phyloP scores from a whole-genome alignment of 2,113 vertebrate species.

The Zonotrichia leucophrys region DNA sequence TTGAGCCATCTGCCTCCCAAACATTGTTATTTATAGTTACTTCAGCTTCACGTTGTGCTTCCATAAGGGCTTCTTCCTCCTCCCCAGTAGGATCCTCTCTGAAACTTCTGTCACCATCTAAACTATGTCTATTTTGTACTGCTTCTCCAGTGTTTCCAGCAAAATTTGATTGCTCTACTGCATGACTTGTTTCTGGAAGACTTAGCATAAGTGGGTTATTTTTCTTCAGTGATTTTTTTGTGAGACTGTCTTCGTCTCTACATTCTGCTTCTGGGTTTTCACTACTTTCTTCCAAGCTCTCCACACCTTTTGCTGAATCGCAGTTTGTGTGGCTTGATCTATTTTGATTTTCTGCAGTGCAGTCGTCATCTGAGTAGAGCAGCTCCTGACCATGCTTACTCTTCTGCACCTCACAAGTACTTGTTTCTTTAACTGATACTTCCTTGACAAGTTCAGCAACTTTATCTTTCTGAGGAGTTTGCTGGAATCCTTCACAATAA shows the following conservation, averaged over 20 bases:
- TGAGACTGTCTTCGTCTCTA: background rate
- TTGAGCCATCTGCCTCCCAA: slow-evolving; percentile 69
- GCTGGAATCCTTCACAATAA: slow-evolving; percentile 16
- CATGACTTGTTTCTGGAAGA: slow-evolving; percentile 46
- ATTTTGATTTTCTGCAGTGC: background rate
- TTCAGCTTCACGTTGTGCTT: slow-evolving; percentile 66
- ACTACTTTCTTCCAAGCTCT: background rate
- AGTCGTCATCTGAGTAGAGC: background rate
- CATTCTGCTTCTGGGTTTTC: background rate
- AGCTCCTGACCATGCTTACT: background rate
- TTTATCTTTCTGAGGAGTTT: background rate
- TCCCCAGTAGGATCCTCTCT: slow-evolving; percentile 29
- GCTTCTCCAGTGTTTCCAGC: background rate
- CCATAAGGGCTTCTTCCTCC: slow-evolving; percentile 58
- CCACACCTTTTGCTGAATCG: background rate
- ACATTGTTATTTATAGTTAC: slow-evolving; percentile 61
- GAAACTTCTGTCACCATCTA: slow-evolving; percentile 39
- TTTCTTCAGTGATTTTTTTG: background rate
- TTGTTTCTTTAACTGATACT: background rate
- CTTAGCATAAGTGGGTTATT: background rate
- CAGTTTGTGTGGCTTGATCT: background rate
- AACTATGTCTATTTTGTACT: background rate
- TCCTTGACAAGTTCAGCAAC: background rate
- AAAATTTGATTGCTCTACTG: slow-evolving; percentile 14
- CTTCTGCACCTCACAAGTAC: background rate